These are phyloP conservation scores for Mastigias papua DNA, from an alignment of 30 jellyfish, hydroid and myxozoan genomes.

Conservation along the genomic window DNA sequence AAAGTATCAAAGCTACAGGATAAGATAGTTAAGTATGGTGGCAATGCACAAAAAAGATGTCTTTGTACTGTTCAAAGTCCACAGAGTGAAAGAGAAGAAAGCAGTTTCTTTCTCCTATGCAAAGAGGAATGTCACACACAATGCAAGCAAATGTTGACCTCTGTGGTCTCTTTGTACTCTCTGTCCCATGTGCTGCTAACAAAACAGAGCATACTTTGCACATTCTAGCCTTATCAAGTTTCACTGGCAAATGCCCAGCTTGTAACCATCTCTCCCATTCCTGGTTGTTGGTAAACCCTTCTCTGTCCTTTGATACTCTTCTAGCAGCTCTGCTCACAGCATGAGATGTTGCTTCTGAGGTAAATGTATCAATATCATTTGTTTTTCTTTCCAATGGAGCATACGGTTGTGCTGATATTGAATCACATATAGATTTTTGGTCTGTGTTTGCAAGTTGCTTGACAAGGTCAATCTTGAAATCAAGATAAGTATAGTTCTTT, in stretches of 20 bases:
- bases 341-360: conserved; percentile 13
- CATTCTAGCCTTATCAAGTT: not conserved
- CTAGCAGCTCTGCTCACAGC: not conserved
- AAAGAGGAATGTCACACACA: conserved; percentile 16
- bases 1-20: not conserved
- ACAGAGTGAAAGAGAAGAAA: conserved; percentile 2
- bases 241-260: conserved; percentile 13
- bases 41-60: conserved; percentile 10
- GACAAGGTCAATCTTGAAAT: conserved; percentile 38
- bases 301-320: not conserved
- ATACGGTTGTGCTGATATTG: not conserved
- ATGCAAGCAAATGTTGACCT: conserved; percentile 18
- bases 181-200: not conserved
- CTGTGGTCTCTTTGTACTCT: conserved; percentile 10
- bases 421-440: not conserved
- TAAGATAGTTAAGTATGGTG: not conserved
- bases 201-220: conserved; percentile 23
- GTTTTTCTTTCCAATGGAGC: not conserved
- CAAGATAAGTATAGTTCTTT: conserved; percentile 17
- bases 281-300: not conserved
- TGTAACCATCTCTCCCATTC: not conserved
- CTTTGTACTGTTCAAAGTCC: conserved; percentile 17
- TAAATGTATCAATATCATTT: not conserved
- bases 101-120: conserved; percentile 27
- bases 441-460: conserved; percentile 36